Base-by-base conservation (phyloP, 1,140 invertebrate genomes). In the Macrosteles quadrilineatus region DNA sequence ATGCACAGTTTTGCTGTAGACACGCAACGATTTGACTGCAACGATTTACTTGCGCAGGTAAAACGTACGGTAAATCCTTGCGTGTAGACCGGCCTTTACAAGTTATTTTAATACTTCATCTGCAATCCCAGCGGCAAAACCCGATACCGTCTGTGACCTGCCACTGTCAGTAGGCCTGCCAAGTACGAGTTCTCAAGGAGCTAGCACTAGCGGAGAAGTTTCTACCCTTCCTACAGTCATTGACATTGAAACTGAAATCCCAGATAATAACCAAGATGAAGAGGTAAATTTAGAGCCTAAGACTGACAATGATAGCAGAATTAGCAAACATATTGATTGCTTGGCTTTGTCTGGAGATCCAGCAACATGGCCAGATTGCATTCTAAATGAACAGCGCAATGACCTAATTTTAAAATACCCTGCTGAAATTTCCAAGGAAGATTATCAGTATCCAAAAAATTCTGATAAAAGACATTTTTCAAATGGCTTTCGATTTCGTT, bases 381-480 rank as follows among this genome's bases (percentile, higher is more conserved):
- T 55, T 17, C 6, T 40, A 40, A 40, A 40, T 40, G 36, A 40
- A 17, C 36, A 40, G 36, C 36, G 36, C 36, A 30, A 25, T 43
- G 40, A 30, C 59, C n/a, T 68, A 69, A n/a, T n/a, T n/a, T n/a
- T n/a, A n/a, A n/a, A n/a, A n/a, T n/a, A n/a, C n/a, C n/a, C n/a
- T n/a, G n/a, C 53, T 78, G 21, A 79, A 80, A 72, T 80, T 78
- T 72, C 69, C 80, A 29, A 55, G 23, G 50, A 55, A 55, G 50
- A 55, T 55, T 55, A 55, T 55, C 50, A 55, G 50, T 55, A 55
- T 55, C 50, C 50, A 55, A 55, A 55, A 55, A 11, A 55, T 55
- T 21, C 23, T 6, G 19, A 55, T 25, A 55, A 55, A 6, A 55
- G n/a, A n/a, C n/a, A n/a, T n/a, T n/a, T n/a, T n/a, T n/a, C n/a